Percentiles rank a stretch among this genome's conserved stretches.
Conservation (phyloP, 2,113 vertebrate genomes). For the Hiodon tergisus region DNA sequence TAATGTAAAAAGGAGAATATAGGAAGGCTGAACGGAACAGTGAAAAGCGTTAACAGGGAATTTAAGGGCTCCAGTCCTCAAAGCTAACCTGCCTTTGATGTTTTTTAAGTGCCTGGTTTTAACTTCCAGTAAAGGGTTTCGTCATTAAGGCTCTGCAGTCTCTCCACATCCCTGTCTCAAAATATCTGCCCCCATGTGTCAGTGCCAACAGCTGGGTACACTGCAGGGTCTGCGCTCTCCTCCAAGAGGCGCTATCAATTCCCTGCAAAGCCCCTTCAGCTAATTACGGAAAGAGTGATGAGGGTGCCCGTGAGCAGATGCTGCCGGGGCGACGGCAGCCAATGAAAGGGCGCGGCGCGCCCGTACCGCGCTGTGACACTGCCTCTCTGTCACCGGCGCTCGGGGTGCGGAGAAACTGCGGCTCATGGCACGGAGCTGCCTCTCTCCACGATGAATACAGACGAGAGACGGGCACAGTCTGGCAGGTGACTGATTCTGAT, state of each 20-base stretch:
- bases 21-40: too few species aligned
- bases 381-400: slow-evolving; percentile 2
- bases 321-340: slow-evolving; percentile 30
- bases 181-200: slow-evolving; percentile 25
- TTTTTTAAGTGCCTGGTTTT: neutral
- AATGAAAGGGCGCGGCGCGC: slow-evolving; percentile 16
- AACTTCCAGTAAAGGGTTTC: neutral
- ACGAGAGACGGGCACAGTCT: neutral
- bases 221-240: slow-evolving; percentile 45
- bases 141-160: neutral
- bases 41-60: too few species aligned
- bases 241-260: slow-evolving; percentile 32
- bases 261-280: slow-evolving; percentile 40
- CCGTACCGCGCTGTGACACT: slow-evolving; percentile 7
- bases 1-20: too few species aligned
- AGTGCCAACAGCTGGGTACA: slow-evolving; percentile 51
- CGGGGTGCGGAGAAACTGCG: neutral
- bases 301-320: slow-evolving; percentile 53
- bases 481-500: slow-evolving; percentile 25
- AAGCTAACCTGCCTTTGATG: neutral
- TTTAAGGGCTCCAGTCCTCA: too few species aligned
- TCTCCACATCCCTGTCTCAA: neutral
- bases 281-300: slow-evolving; percentile 55
- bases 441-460: neutral
- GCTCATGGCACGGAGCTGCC: neutral